Conservation (phyloP, 2,113 vertebrate genomes). For the Telmatochromis sp. region DNA sequence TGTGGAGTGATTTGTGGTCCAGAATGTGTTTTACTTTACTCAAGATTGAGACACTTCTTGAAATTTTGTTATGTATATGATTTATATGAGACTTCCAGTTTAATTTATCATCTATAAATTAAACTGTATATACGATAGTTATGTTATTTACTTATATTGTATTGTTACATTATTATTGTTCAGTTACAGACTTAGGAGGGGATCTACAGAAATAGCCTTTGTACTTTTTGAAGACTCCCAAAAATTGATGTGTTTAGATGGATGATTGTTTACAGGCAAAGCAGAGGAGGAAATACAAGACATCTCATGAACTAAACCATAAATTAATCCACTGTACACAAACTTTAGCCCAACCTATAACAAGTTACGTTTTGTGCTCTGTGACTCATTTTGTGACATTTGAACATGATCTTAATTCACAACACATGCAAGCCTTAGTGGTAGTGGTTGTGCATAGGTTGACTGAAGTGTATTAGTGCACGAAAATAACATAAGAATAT, state of each 20-base stretch:
- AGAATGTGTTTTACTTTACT: too few species aligned
- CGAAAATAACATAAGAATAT: not conserved
- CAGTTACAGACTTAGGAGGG: not conserved
- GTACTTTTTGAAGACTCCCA: not conserved
- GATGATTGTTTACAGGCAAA: not conserved
- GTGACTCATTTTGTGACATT: not conserved
- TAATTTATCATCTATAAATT: too few species aligned
- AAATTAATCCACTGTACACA: not conserved
- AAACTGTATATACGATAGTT: too few species aligned
- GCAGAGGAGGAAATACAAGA: not conserved
- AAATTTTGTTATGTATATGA: too few species aligned
- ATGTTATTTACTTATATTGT: not conserved
- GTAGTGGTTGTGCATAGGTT: not conserved
- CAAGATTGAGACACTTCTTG: too few species aligned
- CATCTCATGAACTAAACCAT: not conserved
- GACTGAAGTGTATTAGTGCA: not conserved
- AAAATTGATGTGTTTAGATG: not conserved
- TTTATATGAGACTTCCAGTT: too few species aligned
- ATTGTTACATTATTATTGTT: not conserved
- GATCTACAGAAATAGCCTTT: not conserved
- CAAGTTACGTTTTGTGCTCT: fast-evolving
- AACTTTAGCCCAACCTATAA: not conserved
- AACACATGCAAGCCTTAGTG: not conserved
- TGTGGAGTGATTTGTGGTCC: too few species aligned
- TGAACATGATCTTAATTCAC: not conserved